phyloP scores from a whole-genome alignment of 2,888 invertebrate species.

The Dioctria rufipes region DNA sequence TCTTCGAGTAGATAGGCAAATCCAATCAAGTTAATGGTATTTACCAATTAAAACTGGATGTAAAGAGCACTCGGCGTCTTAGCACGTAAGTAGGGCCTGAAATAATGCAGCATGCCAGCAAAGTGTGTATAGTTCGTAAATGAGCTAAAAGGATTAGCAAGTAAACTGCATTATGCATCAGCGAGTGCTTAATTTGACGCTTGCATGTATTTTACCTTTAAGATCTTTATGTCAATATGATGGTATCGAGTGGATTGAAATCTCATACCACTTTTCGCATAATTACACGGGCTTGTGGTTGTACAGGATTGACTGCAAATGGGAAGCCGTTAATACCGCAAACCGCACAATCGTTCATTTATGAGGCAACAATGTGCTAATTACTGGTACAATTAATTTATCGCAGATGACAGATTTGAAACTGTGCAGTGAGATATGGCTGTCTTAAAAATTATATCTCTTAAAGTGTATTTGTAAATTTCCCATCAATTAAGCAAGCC shows the following conservation, averaged over 20 bases:
- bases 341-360: conserved; percentile 13
- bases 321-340: conserved; percentile 7
- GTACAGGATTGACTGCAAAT: conserved; percentile 20
- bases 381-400: conserved; percentile 7
- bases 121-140: not conserved
- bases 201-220: not conserved
- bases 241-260: not conserved
- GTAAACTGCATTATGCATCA: conserved; percentile 3
- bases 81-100: not conserved
- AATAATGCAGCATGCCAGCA: not conserved
- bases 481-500: too few species aligned
- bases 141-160: not conserved
- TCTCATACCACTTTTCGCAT: conserved; percentile 10
- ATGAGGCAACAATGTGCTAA: conserved; percentile 1
- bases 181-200: not conserved
- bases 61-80: not conserved
- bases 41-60: not conserved
- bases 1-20: not conserved
- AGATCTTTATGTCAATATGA: conserved; percentile 3
- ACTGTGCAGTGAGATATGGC: not conserved
- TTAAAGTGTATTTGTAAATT: too few species aligned
- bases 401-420: not conserved
- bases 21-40: not conserved
- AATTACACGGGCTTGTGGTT: conserved; percentile 25
- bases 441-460: too few species aligned